Base-by-base conservation (phyloP, 2,113 vertebrate genomes). In the Gymnocephalus cernua region DNA sequence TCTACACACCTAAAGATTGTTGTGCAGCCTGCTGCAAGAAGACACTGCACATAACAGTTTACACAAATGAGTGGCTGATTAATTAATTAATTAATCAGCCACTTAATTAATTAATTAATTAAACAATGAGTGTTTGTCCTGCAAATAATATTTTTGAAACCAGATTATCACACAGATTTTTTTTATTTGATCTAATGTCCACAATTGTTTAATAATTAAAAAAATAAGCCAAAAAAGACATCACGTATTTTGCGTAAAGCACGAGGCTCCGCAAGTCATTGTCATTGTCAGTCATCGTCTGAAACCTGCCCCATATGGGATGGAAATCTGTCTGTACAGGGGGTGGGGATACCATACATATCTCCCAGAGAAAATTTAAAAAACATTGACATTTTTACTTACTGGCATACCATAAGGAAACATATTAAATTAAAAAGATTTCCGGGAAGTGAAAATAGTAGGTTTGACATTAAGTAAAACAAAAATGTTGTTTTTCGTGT, bases 11-110 rank as follows among this genome's bases (percentile, higher is more conserved):
- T 25, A 61, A 67, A 66, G 29, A 23, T 51, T 74, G 59, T 44
- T 54, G 16, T 59, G 48, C 35, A 58, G 41, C n/a, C 6, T 67
- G 51, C 23, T 72, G 61, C 38, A 64, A 45, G 19, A 57, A 67
- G 7, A 68, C 1, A 2, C 13, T 23, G 1, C 70, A 58, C 51
- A 14, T n/a, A 15, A 59, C 50, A 69, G 75, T 76, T 68, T 51
- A 64, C 59, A 77, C 14, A 32, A 45, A 61, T 13, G 2, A 16
- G 32, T 16, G 25, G 13, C 16, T 50, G 66, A 83, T 59, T n/a
- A n/a, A n/a, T n/a, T n/a, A n/a, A n/a, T n/a, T n/a, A n/a, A n/a
- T n/a, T n/a, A n/a, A n/a, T n/a, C n/a, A n/a, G n/a, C n/a, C n/a
- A n/a, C n/a, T n/a, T n/a, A n/a, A n/a, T n/a, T n/a, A n/a, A n/a